Base-by-base conservation (phyloP, 2,797 vertebrate species). In the Poeciliopsis turneri region DNA sequence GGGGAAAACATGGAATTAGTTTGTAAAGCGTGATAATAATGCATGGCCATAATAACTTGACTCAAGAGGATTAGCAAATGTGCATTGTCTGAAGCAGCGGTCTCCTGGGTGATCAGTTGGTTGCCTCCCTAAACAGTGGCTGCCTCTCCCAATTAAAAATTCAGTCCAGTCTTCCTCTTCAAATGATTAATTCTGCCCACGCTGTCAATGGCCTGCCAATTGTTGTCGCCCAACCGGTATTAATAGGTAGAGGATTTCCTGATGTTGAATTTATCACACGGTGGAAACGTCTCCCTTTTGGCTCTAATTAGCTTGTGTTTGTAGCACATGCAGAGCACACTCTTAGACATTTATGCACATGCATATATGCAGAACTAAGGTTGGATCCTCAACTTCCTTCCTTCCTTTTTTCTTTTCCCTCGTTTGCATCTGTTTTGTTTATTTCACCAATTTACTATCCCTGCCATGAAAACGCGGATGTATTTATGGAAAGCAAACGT, bases 1-100 rank as follows among this genome's bases (percentile, higher is more conserved):
- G 88, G 94, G 95, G 94, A 95, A 92, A 95, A 95, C 94, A 95
- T 73, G 92, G 95, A 94, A 94, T 95, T 95, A 95, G 95, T 95
- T 95, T 93, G 93, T 94, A 94, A 95, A 94, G 94, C 92, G 81
- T 91, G 93, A 95, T 95, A 95, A 95, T 96, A 95, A 96, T 94
- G 94, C 93, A 92, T 90, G 93, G 93, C 94, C 93, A 93, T 95
- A 94, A 95, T 94, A 94, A 94, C 93, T 94, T 87, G 91, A 94
- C 93, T 94, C 93, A 90, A 92, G 94, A 95, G 95, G 95, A 95
- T 96, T 95, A 95, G 94, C 89, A 92, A 94, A 93, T 92, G 93
- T 93, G 95, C 92, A 94, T 95, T 96, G 95, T 96, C 91, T 94
- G 93, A 94, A 94, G 94, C 93, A 84, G 90, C 83, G 74, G 92